Evolutionary conservation across 2,888 invertebrate genomes (phyloP).

Genomic region (Meiosimyza platycephala): DNA sequence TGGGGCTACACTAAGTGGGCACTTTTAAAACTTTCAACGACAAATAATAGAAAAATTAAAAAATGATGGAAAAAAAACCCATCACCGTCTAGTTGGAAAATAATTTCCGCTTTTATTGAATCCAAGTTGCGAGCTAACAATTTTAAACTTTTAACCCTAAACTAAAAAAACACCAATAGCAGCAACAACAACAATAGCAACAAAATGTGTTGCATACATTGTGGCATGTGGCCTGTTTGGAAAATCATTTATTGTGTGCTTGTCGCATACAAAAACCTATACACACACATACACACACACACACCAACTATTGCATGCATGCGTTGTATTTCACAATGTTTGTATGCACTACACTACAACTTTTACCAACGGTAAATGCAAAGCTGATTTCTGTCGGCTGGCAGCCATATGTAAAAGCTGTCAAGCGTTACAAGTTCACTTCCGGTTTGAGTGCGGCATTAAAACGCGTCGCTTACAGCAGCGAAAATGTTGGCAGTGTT

Average conservation of each 20-base stretch:
- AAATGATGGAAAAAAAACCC: too few relatives aligned
- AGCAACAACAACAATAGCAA: too few relatives aligned
- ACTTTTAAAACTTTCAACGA: too few relatives aligned
- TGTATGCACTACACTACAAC: background rate
- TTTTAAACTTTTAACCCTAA: constrained; percentile 15
- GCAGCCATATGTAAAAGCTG: constrained; percentile 33
- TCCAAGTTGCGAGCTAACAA: constrained; percentile 10
- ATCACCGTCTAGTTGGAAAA: too few relatives aligned
- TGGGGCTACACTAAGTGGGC: background rate
- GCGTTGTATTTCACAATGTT: background rate
- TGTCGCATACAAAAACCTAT: background rate
- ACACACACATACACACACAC: constrained; percentile 18
- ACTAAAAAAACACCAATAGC: too few relatives aligned
- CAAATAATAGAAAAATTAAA: too few relatives aligned
- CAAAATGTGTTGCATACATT: constrained; percentile 14
- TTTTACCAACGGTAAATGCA: constrained; percentile 2
- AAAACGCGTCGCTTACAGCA: background rate
- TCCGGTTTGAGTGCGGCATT: constrained; percentile 23
- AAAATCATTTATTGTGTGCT: constrained; percentile 18
- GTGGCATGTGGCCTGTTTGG: constrained; percentile 27
- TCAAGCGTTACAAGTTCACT: constrained; percentile 33
- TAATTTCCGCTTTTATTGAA: constrained; percentile 14
- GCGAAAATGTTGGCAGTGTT: too few relatives aligned
- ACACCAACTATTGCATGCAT: background rate
- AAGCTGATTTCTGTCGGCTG: constrained; percentile 18